A percentile compares a stretch with the other conserved stretches of the same genome.
Conservation (phyloP, 2,113 vertebrate genomes). For the Toxostoma redivivum region DNA sequence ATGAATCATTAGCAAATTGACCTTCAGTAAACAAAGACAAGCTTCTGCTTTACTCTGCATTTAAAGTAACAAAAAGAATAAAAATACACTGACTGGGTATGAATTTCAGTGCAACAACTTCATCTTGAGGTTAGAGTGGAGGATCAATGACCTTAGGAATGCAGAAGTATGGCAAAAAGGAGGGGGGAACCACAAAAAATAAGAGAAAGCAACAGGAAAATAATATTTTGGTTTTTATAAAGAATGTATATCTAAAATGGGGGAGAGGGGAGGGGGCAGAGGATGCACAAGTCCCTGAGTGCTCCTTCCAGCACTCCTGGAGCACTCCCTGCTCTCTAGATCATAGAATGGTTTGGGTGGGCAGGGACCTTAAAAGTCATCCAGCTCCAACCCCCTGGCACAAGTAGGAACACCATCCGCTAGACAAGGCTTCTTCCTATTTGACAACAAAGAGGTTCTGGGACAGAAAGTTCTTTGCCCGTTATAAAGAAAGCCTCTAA, state of each 20-base stretch:
- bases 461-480: not conserved
- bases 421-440: not conserved
- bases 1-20: not conserved
- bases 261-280: not conserved
- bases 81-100: not conserved
- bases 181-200: not conserved
- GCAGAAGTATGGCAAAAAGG: not conserved
- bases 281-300: not conserved
- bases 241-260: not conserved
- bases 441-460: not conserved
- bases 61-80: not conserved
- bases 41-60: not conserved
- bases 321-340: not conserved
- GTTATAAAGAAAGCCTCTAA: not conserved
- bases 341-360: not conserved
- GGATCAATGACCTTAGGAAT: not conserved
- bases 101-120: not conserved
- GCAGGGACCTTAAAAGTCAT: not conserved
- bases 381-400: not conserved
- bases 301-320: not conserved
- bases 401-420: not conserved
- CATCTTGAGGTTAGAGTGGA: not conserved
- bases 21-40: not conserved
- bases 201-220: not conserved
- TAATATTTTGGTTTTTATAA: not conserved